Evolutionary conservation across 2,888 invertebrate genomes (phyloP).

Genomic region (Leucozona laternaria): DNA sequence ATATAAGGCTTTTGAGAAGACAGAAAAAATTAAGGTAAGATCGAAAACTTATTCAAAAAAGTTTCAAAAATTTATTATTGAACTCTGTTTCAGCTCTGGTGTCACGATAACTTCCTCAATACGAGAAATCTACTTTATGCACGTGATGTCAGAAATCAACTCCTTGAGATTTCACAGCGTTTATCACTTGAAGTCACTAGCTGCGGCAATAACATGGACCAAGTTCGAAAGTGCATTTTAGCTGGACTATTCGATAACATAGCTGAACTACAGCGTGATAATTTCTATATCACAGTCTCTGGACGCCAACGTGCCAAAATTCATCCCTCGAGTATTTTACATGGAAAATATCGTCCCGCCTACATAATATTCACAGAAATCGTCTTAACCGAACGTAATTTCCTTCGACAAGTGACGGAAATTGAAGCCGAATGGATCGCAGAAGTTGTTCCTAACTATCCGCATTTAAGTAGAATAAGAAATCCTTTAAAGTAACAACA

Average conservation of each 20-base stretch:
- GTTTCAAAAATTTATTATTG: not conserved
- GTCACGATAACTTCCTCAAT: conserved; percentile 94
- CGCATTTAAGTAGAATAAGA: conserved; percentile 78
- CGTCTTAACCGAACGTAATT: conserved; percentile 92
- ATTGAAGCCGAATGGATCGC: conserved; percentile 92
- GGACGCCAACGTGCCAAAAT: conserved; percentile 88
- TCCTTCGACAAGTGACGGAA: conserved; percentile 90
- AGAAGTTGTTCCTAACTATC: conserved; percentile 85
- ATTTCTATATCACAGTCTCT: conserved; percentile 88
- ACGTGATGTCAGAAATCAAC: conserved; percentile 91
- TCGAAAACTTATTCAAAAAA: not conserved
- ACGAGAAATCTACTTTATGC: conserved; percentile 92
- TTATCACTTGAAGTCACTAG: conserved; percentile 87
- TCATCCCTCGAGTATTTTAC: conserved; percentile 92
- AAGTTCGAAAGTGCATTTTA: conserved; percentile 91
- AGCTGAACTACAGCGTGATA: conserved; percentile 91
- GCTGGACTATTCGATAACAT: conserved; percentile 94
- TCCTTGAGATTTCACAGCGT: conserved; percentile 88
- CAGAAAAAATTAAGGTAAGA: conserved; percentile 87
- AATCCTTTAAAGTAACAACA: conserved; percentile 60
- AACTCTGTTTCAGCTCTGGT: conserved; percentile 86
- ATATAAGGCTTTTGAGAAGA: conserved; percentile 90
- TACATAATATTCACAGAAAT: conserved; percentile 93
- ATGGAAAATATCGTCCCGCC: conserved; percentile 86
- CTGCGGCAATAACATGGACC: conserved; percentile 87